These are phyloP conservation scores for Labeo calbasu DNA, from an alignment of 2,797 vertebrate genomes.

Conservation along the genomic window DNA sequence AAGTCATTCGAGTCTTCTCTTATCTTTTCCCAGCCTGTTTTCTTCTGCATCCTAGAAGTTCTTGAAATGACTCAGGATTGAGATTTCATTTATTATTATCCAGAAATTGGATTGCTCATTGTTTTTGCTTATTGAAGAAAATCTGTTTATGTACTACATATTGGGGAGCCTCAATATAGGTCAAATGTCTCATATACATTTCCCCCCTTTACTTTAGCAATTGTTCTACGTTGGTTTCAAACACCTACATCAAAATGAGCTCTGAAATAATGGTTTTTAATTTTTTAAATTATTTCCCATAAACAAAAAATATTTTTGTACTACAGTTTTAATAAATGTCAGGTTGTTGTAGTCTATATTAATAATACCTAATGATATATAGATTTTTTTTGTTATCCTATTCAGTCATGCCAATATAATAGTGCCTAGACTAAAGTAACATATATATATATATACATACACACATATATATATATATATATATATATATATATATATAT, in stretches of 20 bases:
- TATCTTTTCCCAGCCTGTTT: neutral
- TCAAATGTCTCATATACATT: too few species aligned
- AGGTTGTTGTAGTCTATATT: neutral
- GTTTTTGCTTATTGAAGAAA: constrained; percentile 3
- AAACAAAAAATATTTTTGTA: neutral
- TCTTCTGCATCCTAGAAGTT: too few species aligned
- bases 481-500: neutral
- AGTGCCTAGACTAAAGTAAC: neutral
- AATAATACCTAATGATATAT: neutral
- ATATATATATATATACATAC: neutral
- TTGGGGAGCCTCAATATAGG: neutral
- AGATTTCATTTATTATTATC: neutral
- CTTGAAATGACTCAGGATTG: neutral
- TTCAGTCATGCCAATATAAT: neutral
- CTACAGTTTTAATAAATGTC: too few species aligned
- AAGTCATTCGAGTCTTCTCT: neutral
- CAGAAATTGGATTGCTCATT: neutral
- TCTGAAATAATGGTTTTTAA: neutral
- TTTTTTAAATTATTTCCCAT: neutral
- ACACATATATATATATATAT: neutral
- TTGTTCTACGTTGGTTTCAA: neutral
- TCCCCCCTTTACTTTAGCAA: neutral
- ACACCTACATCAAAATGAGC: neutral
- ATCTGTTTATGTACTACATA: neutral
- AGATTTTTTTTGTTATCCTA: neutral